Percentiles rank a stretch among this genome's conserved stretches.
Conservation (phyloP, 2,797 vertebrate genomes). For the Paramormyrops hopkinsi region DNA sequence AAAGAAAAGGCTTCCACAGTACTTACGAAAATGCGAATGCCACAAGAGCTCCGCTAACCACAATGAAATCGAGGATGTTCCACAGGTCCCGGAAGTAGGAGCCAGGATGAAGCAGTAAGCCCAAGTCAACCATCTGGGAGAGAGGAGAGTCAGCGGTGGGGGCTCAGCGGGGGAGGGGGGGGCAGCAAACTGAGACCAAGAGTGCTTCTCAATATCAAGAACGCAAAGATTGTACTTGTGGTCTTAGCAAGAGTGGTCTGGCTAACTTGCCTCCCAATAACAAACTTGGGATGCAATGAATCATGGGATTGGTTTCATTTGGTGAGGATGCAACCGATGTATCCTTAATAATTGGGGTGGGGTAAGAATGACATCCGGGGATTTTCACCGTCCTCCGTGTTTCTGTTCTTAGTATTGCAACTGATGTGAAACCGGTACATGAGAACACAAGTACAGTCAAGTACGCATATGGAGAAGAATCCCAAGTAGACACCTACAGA, state of each 20-base stretch:
- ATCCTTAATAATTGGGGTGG: background rate
- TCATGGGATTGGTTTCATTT: background rate
- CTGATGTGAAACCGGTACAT: background rate
- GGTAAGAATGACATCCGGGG: background rate
- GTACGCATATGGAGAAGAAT: background rate
- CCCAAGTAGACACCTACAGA: background rate
- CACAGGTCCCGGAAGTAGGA: conserved; percentile 94
- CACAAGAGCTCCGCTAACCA: conserved; percentile 96
- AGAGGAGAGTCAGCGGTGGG: conserved; percentile 18
- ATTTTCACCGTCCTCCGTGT: background rate
- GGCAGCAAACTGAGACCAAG: background rate
- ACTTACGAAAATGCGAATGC: conserved; percentile 99
- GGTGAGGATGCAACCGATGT: background rate
- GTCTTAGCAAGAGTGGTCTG: background rate
- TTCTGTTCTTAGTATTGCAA: background rate
- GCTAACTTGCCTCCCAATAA: background rate
- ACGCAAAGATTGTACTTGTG: background rate
- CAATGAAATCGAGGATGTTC: conserved; percentile 98
- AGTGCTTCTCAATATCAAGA: background rate
- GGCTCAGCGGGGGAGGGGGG: background rate
- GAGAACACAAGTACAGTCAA: background rate
- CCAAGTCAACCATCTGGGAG: conserved; percentile 87
- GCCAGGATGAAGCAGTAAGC: conserved; percentile 84
- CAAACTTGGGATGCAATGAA: background rate
- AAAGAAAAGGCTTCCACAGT: conserved; percentile 4